A percentile compares a stretch with the other conserved stretches of the same genome.
Conservation (phyloP, 2,888 invertebrate genomes). For the Cryptocheilus praepositus region DNA sequence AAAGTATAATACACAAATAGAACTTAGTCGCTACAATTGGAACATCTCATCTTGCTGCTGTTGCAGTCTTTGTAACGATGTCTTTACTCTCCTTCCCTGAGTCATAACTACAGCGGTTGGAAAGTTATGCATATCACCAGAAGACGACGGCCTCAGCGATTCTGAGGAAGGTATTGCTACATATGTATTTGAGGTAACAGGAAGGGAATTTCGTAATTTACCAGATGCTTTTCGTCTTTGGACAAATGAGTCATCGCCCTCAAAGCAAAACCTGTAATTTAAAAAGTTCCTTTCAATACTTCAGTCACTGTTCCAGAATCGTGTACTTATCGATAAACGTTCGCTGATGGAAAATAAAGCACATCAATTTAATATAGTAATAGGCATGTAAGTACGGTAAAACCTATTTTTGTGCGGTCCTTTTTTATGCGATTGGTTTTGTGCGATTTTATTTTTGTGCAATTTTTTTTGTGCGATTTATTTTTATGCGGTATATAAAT, state of each 20-base stretch:
- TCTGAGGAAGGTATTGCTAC: slow-evolving; percentile 73
- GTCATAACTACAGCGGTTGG: slow-evolving; percentile 83
- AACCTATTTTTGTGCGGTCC: no score
- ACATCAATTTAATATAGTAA: no score
- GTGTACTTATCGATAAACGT: not conserved
- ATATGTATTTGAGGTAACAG: slow-evolving; percentile 71
- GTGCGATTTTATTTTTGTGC: no score
- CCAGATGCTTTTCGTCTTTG: slow-evolving; percentile 77
- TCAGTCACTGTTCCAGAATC: not conserved
- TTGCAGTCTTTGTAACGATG: slow-evolving; percentile 87
- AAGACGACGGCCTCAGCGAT: slow-evolving; percentile 75
- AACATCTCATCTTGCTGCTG: slow-evolving; percentile 92
- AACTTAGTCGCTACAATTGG: slow-evolving; percentile 85
- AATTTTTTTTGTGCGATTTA: no score
- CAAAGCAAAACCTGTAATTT: slow-evolving; percentile 76
- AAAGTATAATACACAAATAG: slow-evolving; percentile 43
- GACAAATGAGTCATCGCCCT: slow-evolving; percentile 77
- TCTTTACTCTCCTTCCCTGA: slow-evolving; percentile 87
- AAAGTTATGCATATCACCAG: slow-evolving; percentile 75
- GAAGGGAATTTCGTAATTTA: slow-evolving; percentile 77
- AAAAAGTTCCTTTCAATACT: not conserved
- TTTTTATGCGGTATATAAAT: no score
- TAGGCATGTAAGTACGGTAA: no score
- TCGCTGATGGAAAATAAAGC: not conserved
- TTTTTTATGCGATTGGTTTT: no score